Percentiles rank a stretch among this genome's conserved stretches.
Conservation (phyloP, 2,113 vertebrate genomes). For the Origma solitaria region DNA sequence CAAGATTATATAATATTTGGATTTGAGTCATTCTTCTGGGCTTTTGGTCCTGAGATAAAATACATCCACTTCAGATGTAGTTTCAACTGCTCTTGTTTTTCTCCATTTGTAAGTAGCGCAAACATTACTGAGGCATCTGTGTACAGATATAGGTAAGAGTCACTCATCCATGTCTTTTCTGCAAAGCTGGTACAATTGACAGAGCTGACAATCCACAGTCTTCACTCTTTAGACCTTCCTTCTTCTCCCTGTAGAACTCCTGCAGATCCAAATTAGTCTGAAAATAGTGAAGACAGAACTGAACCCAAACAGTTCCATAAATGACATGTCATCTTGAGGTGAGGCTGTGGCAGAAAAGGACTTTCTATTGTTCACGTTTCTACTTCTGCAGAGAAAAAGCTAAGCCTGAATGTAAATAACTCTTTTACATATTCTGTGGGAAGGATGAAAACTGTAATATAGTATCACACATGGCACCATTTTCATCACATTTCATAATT, state of each 20-base stretch:
- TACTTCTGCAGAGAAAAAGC: neutral
- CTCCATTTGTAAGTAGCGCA: neutral
- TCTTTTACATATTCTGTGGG: neutral
- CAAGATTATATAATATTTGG: neutral
- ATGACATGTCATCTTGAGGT: neutral
- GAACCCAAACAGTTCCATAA: neutral
- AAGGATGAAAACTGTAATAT: neutral
- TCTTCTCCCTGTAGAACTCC: neutral
- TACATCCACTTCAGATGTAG: neutral
- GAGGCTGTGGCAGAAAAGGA: neutral
- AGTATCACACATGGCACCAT: neutral
- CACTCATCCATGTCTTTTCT: neutral
- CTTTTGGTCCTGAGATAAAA: neutral
- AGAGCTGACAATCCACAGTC: neutral
- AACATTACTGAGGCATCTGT: neutral
- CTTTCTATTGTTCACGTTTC: neutral
- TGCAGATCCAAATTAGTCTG: neutral
- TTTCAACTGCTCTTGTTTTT: neutral
- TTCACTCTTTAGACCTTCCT: neutral
- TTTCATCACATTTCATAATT: neutral
- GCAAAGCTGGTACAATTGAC: neutral
- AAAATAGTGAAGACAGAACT: neutral
- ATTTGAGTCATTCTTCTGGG: neutral
- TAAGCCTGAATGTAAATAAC: neutral
- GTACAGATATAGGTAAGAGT: neutral